Base-by-base conservation (phyloP, 2,113 vertebrate species). In the Eptesicus fuscus region DNA sequence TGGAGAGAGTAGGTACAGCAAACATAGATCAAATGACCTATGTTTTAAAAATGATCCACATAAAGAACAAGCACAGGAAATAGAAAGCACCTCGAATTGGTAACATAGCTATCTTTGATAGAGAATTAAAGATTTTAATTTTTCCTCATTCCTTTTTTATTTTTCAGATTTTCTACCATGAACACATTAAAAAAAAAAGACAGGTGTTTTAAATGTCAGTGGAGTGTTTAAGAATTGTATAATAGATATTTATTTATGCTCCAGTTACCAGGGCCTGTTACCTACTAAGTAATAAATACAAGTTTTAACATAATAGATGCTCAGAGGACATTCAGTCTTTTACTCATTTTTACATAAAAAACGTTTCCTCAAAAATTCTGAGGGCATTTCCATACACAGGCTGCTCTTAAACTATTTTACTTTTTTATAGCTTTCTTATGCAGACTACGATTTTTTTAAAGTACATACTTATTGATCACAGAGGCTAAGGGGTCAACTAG, bases 261-360 rank as follows among this genome's bases (percentile, higher is more conserved):
- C 47, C 71, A 86, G 82, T 70, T 74, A 77, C 32, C 13, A 56
- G 25, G 53, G 13, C 56, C 47, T 74, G 5, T 67, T 42, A 49
- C n/a, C 63, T 85, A n/a, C 61, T 93, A 88, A 83, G 7, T 16
- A 85, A 88, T 61, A 47, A 84, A 35, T 67, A 77, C 37, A 14
- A 80, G 32, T 83, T 83, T 92, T 93, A 77, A 63, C 30, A 83
- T 88, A 83, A 61, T 73, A 51, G 22, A 67, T 71, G 49, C 12
- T 85, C 28, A 88, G 73, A 95, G 70, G 84, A 83, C 9, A 83
- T 83, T 78, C 25, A 78, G 69, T 86, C 25, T 77, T 85, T 91
- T 53, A 83, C 71, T 96, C 20, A 61, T 56, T 88, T 95, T 94
- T 83, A 61, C 63, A 83, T 88, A 69, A 93, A 88, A 88, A 91